A percentile compares a stretch with the other conserved stretches of the same genome.
Evolutionary conservation across 2,797 vertebrate species (phyloP).

Genomic region (Cyprinodon diabolis): DNA sequence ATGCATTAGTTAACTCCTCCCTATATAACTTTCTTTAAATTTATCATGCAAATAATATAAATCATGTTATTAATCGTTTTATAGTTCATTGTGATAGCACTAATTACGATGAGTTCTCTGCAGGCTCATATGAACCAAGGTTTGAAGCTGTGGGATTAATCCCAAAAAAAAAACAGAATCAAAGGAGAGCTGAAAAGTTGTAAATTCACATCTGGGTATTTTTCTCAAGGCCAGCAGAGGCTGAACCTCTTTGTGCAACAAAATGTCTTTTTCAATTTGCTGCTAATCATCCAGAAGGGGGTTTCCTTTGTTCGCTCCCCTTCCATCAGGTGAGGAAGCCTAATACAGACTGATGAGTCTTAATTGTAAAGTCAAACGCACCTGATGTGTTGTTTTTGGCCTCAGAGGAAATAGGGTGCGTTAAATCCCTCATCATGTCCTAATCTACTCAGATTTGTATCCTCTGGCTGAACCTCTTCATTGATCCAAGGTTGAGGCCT

Average conservation of each 20-base stretch:
- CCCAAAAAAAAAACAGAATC: not conserved
- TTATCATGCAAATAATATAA: too few species aligned
- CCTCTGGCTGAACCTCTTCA: constrained; percentile 33
- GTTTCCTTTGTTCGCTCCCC: not conserved
- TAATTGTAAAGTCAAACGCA: constrained; percentile 37
- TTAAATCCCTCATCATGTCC: constrained; percentile 13
- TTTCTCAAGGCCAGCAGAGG: not conserved
- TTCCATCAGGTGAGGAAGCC: not conserved
- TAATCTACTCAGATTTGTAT: constrained; percentile 31
- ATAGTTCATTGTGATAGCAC: not conserved
- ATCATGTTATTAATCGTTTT: not conserved
- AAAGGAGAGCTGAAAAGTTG: not conserved
- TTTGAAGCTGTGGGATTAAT: not conserved
- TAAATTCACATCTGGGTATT: not conserved
- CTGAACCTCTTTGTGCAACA: not conserved
- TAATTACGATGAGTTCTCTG: not conserved
- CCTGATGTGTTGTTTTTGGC: constrained; percentile 36
- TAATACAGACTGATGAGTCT: constrained; percentile 17
- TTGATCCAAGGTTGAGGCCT: constrained; percentile 13
- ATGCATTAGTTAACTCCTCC: too few species aligned
- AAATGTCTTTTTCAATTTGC: not conserved
- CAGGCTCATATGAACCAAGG: too few species aligned
- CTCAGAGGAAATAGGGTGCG: constrained; percentile 39
- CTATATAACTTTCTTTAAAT: too few species aligned
- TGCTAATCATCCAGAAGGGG: not conserved